These are phyloP conservation scores for Araneus ventricosus DNA, from an alignment of 1,140 invertebrate species.

Conservation along the genomic window DNA sequence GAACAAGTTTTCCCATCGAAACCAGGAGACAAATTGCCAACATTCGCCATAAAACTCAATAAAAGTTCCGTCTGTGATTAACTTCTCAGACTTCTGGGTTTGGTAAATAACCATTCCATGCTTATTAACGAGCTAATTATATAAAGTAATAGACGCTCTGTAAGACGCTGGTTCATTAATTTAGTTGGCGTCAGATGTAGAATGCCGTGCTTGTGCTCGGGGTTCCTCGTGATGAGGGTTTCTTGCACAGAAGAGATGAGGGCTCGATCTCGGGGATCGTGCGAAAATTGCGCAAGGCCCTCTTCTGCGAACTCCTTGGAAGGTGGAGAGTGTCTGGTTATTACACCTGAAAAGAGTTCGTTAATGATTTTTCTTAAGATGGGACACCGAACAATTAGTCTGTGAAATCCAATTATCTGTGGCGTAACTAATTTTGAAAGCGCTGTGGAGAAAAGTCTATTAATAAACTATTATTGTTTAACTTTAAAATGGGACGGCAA, in stretches of 20 bases:
- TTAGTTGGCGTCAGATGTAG: slow-evolving; percentile 29
- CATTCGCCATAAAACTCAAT: slow-evolving; percentile 62
- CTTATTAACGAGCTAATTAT: slow-evolving; percentile 71
- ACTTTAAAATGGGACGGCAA: no score
- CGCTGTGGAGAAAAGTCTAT: no score
- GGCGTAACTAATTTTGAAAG: no score
- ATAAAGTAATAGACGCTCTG: slow-evolving; percentile 57
- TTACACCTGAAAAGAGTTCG: no score
- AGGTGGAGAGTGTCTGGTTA: no score
- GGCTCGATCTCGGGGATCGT: neutral
- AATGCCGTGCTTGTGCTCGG: neutral
- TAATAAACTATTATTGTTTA: no score
- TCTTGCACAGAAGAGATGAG: slow-evolving; percentile 3
- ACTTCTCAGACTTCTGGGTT: slow-evolving; percentile 35
- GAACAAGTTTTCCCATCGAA: neutral
- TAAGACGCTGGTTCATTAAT: slow-evolving; percentile 59
- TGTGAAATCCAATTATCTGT: no score
- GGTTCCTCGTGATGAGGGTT: neutral
- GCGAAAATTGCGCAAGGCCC: neutral
- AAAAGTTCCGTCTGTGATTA: slow-evolving; percentile 44
- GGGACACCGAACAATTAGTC: no score
- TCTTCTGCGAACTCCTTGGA: neutral
- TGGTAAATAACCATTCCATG: slow-evolving; percentile 57
- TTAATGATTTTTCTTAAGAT: no score
- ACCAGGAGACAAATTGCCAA: slow-evolving; percentile 53